Evolutionary conservation across 1,140 invertebrate species (phyloP).

Genomic region (Bathynomus jamesi): DNA sequence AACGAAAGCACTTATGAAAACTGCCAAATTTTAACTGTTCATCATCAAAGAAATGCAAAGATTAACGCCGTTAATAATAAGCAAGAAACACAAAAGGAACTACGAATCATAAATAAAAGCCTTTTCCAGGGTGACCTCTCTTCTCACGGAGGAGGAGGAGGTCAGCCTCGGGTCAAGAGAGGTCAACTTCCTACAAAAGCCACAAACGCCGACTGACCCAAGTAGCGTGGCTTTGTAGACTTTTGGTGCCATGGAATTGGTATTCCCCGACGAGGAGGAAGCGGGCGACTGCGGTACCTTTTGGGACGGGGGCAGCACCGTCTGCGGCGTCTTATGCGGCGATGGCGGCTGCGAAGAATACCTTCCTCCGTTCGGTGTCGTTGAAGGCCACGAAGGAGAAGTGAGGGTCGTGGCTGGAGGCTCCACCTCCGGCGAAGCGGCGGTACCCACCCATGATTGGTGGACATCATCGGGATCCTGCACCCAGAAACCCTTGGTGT

Average conservation of each 20-base stretch:
- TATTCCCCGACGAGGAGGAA: neutral
- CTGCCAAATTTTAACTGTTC: no score
- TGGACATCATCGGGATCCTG: constrained; percentile 35
- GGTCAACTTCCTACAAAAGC: no score
- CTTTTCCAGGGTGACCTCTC: no score
- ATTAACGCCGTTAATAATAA: no score
- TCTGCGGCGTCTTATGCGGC: constrained; percentile 19
- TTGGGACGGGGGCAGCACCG: constrained; percentile 11
- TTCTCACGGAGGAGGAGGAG: no score
- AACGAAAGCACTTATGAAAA: no score
- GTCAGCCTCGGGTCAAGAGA: no score
- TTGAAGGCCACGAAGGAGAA: constrained; percentile 18
- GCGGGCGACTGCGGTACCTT: neutral
- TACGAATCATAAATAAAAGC: no score
- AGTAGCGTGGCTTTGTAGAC: constrained; percentile 37
- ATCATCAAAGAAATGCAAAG: no score
- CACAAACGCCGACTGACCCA: constrained; percentile 31
- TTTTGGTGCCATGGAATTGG: constrained; percentile 21
- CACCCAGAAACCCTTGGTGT: constrained; percentile 35
- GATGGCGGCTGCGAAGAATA: constrained; percentile 21
- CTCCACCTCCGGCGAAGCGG: constrained; percentile 24
- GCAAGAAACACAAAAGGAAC: no score
- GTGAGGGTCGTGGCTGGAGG: constrained; percentile 23
- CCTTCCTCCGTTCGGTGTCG: neutral
- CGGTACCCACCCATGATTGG: constrained; percentile 32